phyloP scores from a whole-genome alignment of 2,797 vertebrate genomes.

The Myoxocephalus aenaeus region DNA sequence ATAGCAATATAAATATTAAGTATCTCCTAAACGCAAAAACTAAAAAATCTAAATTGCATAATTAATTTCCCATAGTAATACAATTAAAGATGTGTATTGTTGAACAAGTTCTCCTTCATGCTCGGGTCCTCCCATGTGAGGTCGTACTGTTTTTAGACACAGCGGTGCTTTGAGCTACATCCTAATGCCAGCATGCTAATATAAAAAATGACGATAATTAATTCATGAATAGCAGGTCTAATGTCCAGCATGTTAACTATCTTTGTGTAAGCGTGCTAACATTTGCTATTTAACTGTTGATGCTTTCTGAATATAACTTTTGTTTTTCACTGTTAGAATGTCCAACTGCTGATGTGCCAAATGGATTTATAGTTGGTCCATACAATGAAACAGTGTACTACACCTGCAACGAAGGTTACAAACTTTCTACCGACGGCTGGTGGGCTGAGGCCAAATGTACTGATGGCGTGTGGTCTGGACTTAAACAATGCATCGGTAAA shows the following conservation, averaged over 20 bases:
- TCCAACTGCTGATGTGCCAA: accelerated
- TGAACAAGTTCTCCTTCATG: too few species aligned
- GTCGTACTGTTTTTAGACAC: not conserved
- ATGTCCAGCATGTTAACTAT: not conserved
- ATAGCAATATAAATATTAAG: too few species aligned
- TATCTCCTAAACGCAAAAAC: too few species aligned
- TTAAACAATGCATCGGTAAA: too few species aligned
- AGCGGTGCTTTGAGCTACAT: too few species aligned
- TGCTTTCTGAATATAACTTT: not conserved
- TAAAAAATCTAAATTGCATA: too few species aligned
- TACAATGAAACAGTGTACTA: slow-evolving; percentile 24
- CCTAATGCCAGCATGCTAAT: not conserved
- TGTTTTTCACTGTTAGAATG: slow-evolving; percentile 4
- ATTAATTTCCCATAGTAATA: too few species aligned
- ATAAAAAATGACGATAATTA: not conserved
- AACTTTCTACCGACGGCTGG: slow-evolving; percentile 52
- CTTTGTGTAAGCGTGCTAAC: too few species aligned
- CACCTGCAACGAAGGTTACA: slow-evolving; percentile 55
- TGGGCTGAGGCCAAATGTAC: slow-evolving; percentile 65
- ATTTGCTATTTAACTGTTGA: not conserved
- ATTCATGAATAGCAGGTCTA: not conserved
- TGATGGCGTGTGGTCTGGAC: too few species aligned
- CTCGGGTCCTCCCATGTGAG: not conserved
- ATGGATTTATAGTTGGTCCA: slow-evolving; percentile 46
- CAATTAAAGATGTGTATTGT: too few species aligned